A percentile compares a stretch with the other conserved stretches of the same genome.
phyloP scores from a whole-genome alignment of 2,888 invertebrate genomes.

The Aleiodes alternator region DNA sequence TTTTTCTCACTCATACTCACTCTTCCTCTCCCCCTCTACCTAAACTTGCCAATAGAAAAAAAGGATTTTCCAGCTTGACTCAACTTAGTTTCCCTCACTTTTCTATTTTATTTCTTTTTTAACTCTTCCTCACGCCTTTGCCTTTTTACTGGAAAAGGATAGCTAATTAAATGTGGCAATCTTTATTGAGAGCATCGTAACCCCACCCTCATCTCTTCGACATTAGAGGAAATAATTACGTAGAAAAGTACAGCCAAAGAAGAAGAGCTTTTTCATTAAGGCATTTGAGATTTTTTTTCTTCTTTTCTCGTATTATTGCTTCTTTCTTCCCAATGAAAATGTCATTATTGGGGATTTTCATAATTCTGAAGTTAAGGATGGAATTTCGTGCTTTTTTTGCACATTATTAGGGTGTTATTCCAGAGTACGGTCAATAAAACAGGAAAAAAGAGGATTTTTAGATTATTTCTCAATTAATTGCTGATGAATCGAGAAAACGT shows the following conservation, averaged over 20 bases:
- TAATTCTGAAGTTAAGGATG: neutral
- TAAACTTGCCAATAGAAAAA: slow-evolving; percentile 9
- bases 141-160: slow-evolving; percentile 20
- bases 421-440: too few relatives aligned
- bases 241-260: neutral
- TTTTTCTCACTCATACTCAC: neutral
- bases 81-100: slow-evolving; percentile 9
- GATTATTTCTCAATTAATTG: too few relatives aligned
- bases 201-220: neutral
- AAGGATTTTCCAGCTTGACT: slow-evolving; percentile 24
- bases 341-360: neutral
- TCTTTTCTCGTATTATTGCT: neutral
- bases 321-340: neutral
- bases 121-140: neutral
- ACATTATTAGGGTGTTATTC: too few relatives aligned
- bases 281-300: slow-evolving; percentile 1
- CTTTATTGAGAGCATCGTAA: slow-evolving; percentile 17
- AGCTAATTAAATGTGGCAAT: slow-evolving; percentile 37
- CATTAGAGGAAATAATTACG: slow-evolving; percentile 31
- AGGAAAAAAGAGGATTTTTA: too few relatives aligned
- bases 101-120: neutral
- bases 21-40: neutral
- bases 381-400: neutral
- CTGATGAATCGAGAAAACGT: too few relatives aligned
- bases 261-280: slow-evolving; percentile 34